Evolutionary conservation across 2,797 vertebrate genomes (phyloP).

Genomic region (Champsocephalus gunnari): DNA sequence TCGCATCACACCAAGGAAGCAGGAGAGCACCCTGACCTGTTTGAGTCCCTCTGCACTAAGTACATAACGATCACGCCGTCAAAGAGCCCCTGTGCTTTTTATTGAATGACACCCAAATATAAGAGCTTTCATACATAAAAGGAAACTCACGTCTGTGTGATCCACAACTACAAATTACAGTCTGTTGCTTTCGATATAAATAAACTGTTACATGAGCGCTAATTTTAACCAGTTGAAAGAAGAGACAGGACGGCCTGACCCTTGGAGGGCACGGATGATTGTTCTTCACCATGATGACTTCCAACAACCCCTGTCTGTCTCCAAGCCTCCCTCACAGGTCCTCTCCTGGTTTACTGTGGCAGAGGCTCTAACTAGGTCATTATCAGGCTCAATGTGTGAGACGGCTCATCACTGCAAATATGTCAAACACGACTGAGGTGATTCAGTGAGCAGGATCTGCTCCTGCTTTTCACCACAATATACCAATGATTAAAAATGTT

Average conservation of each 20-base stretch:
- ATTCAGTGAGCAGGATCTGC: slow-evolving; percentile 20
- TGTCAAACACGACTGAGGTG: slow-evolving; percentile 29
- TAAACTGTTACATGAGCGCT: neutral
- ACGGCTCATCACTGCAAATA: slow-evolving; percentile 31
- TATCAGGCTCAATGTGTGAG: slow-evolving; percentile 47
- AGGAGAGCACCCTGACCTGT: slow-evolving; percentile 38
- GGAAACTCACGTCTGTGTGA: neutral
- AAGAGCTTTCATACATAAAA: slow-evolving; percentile 20
- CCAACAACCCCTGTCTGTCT: slow-evolving; percentile 55
- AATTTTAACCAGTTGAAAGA: slow-evolving; percentile 6
- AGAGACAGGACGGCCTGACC: slow-evolving; percentile 27
- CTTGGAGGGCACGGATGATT: slow-evolving; percentile 48
- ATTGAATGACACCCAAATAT: slow-evolving; percentile 24
- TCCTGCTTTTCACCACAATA: neutral
- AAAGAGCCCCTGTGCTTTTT: slow-evolving; percentile 14
- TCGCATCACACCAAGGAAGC: slow-evolving; percentile 1
- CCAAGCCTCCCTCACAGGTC: slow-evolving; percentile 52
- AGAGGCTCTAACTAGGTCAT: slow-evolving; percentile 50
- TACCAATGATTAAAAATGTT: neutral
- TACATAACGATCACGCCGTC: slow-evolving; percentile 26
- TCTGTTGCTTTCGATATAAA: neutral
- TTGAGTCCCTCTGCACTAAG: slow-evolving; percentile 10
- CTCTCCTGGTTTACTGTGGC: slow-evolving; percentile 8
- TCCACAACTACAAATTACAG: neutral
- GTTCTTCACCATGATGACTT: slow-evolving; percentile 49